These are phyloP conservation scores for Ariolimax columbianus DNA, from an alignment of 2,888 invertebrate species.

Conservation along the genomic window DNA sequence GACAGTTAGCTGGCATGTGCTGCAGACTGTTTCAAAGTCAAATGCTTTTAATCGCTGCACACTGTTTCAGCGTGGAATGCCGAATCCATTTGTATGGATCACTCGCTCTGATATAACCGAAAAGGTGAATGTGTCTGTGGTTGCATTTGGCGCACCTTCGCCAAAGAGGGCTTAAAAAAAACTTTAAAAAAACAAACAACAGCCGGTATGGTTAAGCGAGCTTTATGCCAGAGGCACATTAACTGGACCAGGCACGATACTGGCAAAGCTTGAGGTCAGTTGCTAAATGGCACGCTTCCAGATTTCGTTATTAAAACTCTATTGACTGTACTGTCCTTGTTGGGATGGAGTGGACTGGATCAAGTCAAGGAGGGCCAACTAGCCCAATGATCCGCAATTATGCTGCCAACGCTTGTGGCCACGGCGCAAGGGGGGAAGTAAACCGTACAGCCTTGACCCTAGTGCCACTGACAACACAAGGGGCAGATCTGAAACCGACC, in stretches of 20 bases:
- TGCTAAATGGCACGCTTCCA: slow-evolving; percentile 10
- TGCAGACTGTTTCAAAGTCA: no score
- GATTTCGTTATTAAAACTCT: slow-evolving; percentile 30
- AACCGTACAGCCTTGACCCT: slow-evolving; percentile 12
- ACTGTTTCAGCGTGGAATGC: no score
- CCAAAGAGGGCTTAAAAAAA: no score
- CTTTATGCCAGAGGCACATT: no score
- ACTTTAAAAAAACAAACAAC: no score
- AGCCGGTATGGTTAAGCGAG: no score
- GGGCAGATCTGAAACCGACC: neutral
- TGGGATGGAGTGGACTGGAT: slow-evolving; percentile 20
- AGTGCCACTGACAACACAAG: slow-evolving; percentile 5
- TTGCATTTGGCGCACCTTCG: no score
- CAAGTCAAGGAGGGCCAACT: slow-evolving; percentile 21
- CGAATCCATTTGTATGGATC: no score
- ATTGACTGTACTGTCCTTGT: slow-evolving; percentile 15
- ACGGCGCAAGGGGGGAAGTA: slow-evolving; percentile 5
- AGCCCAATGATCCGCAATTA: slow-evolving; percentile 1
- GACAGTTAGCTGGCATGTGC: no score
- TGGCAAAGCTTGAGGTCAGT: neutral
- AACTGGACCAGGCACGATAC: slow-evolving; percentile 2
- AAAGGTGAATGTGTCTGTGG: no score
- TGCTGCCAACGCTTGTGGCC: slow-evolving; percentile 30
- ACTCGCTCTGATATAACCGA: no score
- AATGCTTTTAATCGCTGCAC: no score